phyloP scores from a whole-genome alignment of 2,888 invertebrate genomes.

The Alloscopus bannaensis region DNA sequence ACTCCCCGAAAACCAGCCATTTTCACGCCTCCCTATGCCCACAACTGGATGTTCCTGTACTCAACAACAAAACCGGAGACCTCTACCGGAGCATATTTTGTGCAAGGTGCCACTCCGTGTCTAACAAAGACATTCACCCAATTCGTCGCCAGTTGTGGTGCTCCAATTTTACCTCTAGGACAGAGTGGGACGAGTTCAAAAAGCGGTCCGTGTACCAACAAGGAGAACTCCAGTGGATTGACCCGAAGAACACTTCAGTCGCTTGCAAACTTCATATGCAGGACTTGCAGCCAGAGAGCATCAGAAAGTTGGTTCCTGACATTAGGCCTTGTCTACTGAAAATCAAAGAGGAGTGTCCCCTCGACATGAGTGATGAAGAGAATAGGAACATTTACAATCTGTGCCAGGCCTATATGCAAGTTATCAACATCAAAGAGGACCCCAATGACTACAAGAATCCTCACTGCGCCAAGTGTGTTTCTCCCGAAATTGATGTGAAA shows the following conservation, averaged over 20 bases:
- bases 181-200: conserved; percentile 44
- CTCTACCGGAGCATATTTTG: conserved; percentile 74
- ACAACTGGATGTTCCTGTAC: conserved; percentile 73
- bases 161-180: conserved; percentile 28
- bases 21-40: conserved; percentile 49
- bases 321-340: conserved; percentile 40
- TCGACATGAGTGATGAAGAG: conserved; percentile 21
- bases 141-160: conserved; percentile 54
- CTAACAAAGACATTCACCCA: conserved; percentile 23
- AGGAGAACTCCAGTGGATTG: conserved; percentile 46
- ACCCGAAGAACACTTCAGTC: conserved; percentile 8
- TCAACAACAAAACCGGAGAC: conserved; percentile 66
- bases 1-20: neutral
- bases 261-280: conserved; percentile 46
- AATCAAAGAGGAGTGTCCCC: conserved; percentile 29
- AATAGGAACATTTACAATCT: conserved; percentile 19
- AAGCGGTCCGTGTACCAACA: conserved; percentile 41
- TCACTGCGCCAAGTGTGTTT: conserved; percentile 73
- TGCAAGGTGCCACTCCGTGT: conserved; percentile 73
- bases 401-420: conserved; percentile 70
- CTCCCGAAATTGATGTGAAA: conserved; percentile 32
- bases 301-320: conserved; percentile 37
- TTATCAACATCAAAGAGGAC: conserved; percentile 12
- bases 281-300: conserved; percentile 29
- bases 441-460: conserved; percentile 73